Evolutionary conservation across 2,797 vertebrate species (phyloP).

Genomic region (Rachycentron canadum): DNA sequence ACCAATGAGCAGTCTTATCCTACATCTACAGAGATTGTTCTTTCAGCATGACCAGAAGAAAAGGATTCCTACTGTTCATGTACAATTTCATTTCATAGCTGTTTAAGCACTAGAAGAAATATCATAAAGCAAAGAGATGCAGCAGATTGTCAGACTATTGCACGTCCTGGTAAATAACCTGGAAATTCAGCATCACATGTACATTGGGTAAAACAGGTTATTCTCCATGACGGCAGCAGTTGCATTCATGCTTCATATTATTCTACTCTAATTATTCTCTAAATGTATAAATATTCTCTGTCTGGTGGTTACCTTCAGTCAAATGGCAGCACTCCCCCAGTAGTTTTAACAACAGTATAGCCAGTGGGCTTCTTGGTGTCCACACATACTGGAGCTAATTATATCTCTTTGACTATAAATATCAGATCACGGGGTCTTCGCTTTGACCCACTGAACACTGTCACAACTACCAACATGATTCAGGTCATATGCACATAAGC

Average conservation of each 20-base stretch:
- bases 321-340: constrained; percentile 57
- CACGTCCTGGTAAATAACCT: neutral
- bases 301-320: constrained; percentile 79
- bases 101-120: neutral
- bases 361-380: constrained; percentile 58
- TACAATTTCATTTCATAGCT: neutral
- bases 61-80: neutral
- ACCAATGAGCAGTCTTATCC: neutral
- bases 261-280: neutral
- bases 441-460: constrained; percentile 71
- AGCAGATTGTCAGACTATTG: constrained; percentile 8
- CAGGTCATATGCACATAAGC: constrained; percentile 15
- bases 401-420: constrained; percentile 79
- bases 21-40: neutral
- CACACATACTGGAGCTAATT: constrained; percentile 77
- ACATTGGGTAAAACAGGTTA: neutral
- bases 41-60: constrained; percentile 5
- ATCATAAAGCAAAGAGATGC: neutral
- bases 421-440: constrained; percentile 74
- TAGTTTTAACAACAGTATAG: constrained; percentile 64
- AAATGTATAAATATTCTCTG: constrained; percentile 9
- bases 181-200: neutral
- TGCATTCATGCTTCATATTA: neutral
- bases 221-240: neutral
- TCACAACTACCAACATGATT: constrained; percentile 36